Base-by-base conservation (phyloP, 2,113 vertebrate genomes). In the Podocnemis expansa region DNA sequence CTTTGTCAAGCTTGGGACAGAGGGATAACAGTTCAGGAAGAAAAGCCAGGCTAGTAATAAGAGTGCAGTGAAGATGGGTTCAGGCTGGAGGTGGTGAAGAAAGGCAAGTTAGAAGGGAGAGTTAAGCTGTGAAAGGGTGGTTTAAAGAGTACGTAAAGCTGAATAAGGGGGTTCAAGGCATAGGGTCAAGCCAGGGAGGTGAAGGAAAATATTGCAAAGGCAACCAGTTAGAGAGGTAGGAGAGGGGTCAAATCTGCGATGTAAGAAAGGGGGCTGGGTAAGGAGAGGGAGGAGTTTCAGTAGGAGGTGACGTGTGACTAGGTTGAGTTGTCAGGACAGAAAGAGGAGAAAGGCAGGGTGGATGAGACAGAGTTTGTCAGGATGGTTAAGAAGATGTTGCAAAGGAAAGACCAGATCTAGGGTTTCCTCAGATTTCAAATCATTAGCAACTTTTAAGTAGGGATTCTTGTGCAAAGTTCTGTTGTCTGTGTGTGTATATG, bases 301-400 rank as follows among this genome's bases (percentile, higher is more conserved):
- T 3, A 49, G 12, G n/a, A 34, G 24, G 29, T 78, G 78, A 6
- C 0, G 0, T 80, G 10, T 0, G 0, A 6, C 10, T 7, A 4
- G 43, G 3, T 19, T 17, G n/a, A 22, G 34, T n/a, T 70, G 63
- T 38, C 34, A 70, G 8, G 63, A 10, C n/a, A 78, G 38, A 54
- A 29, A 38, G 45, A 55, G 3, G 1, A 2, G 8, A 14, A 81
- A 83, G 58, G 38, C 31, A 87, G 1, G 17, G 5, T 0, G 0
- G 2, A 34, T 2, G 0, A 10, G 17, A 78, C 55, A 63, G 16
- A 31, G 43, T 31, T 31, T 78, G 11, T 82, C 54, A 82, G 56
- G 67, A 9, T 55, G 55, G 22, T 3, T 38, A 45, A 29, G 47
- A 60, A 14, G n/a, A 22, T 87, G 54, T 14, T 22, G 56, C 51